phyloP scores from a whole-genome alignment of 2,113 vertebrate genomes.

The Candoia aspera region DNA sequence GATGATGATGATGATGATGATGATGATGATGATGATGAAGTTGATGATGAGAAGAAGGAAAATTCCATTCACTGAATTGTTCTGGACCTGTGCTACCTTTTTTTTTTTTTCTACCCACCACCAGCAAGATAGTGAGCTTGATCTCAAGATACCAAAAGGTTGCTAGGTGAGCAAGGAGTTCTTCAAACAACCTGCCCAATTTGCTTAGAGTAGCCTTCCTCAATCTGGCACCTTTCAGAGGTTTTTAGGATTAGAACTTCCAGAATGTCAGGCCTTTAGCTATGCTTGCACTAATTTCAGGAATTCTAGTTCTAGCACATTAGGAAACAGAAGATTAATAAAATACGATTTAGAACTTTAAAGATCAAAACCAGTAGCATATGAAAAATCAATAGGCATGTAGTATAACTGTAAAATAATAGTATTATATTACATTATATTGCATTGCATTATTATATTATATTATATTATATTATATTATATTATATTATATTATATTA shows the following conservation, averaged over 20 bases:
- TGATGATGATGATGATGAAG: background rate
- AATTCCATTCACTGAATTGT: background rate
- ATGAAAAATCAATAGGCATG: background rate
- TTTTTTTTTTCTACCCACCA: too few species aligned
- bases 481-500: background rate
- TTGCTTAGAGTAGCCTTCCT: too few species aligned
- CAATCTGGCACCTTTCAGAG: too few species aligned
- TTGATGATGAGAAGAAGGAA: background rate
- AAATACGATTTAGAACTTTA: background rate
- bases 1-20: background rate
- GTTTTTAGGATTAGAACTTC: too few species aligned
- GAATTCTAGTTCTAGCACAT: background rate
- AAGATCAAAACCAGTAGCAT: background rate
- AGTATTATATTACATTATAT: background rate
- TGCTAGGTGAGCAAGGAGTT: too few species aligned
- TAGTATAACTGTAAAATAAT: background rate
- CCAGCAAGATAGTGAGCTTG: too few species aligned
- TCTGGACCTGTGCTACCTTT: too few species aligned
- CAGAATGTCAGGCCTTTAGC: too few species aligned
- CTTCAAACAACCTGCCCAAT: too few species aligned
- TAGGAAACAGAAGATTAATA: background rate
- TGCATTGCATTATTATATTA: background rate
- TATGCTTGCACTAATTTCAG: too few species aligned
- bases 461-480: too few species aligned
- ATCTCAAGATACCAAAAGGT: too few species aligned